Percentiles rank a stretch among this genome's conserved stretches.
These are phyloP conservation scores for Syrmaticus mikado DNA, from an alignment of 2,113 vertebrate genomes.

Conservation along the genomic window DNA sequence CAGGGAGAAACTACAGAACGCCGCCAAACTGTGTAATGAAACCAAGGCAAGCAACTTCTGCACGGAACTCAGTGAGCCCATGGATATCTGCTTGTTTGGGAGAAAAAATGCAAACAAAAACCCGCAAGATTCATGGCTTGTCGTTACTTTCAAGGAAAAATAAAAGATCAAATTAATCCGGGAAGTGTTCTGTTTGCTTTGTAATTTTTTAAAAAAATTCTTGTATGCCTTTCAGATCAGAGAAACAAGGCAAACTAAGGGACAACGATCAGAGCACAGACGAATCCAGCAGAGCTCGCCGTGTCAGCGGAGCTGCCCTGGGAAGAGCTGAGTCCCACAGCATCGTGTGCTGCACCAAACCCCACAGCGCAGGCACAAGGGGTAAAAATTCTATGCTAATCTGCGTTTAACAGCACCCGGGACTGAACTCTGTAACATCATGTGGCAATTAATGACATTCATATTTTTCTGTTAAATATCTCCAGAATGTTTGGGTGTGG, in stretches of 20 bases:
- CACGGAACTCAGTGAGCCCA: neutral
- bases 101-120: neutral
- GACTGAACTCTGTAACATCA: fast-evolving
- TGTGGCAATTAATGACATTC: fast-evolving
- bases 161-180: neutral
- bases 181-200: fast-evolving
- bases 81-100: neutral
- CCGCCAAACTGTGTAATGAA: neutral
- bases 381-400: neutral
- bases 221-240: neutral
- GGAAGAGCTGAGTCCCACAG: neutral
- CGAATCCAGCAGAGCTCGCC: neutral
- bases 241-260: fast-evolving
- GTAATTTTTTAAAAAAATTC: neutral
- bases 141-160: neutral
- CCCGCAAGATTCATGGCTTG: neutral
- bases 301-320: neutral
- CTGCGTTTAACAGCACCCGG: fast-evolving
- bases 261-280: fast-evolving
- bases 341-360: fast-evolving
- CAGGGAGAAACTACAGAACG: neutral
- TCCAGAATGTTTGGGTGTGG: neutral
- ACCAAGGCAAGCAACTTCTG: neutral
- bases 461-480: fast-evolving
- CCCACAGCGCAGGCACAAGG: neutral